A percentile compares a stretch with the other conserved stretches of the same genome.
These are phyloP conservation scores for Margaritifera margaritifera DNA, from an alignment of 2,888 invertebrate genomes.

Conservation along the genomic window DNA sequence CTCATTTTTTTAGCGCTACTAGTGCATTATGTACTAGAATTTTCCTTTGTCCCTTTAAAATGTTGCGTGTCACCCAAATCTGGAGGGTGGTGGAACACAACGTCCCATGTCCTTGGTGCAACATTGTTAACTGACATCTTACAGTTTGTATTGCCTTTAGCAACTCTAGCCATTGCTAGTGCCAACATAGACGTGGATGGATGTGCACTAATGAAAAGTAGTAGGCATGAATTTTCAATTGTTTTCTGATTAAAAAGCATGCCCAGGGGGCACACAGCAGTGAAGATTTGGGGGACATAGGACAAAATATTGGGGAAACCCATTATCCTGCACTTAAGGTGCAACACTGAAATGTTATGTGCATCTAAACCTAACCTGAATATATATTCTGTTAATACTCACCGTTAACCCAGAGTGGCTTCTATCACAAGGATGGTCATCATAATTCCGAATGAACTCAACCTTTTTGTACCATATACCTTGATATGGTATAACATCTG, in stretches of 20 bases:
- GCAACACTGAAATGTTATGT: not conserved
- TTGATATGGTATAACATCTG: conserved; percentile 16
- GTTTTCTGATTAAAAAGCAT: not conserved
- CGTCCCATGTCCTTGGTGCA: too few relatives aligned
- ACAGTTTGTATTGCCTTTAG: too few relatives aligned
- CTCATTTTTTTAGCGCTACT: too few relatives aligned
- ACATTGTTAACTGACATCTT: too few relatives aligned
- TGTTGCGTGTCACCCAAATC: too few relatives aligned
- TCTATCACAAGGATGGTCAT: conserved; percentile 7
- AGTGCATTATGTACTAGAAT: too few relatives aligned
- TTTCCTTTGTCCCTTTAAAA: too few relatives aligned
- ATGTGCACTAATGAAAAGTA: too few relatives aligned
- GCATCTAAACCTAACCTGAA: too few relatives aligned
- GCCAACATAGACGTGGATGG: too few relatives aligned
- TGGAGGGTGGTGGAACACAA: too few relatives aligned
- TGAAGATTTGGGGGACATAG: not conserved
- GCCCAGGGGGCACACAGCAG: not conserved
- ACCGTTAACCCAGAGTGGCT: conserved; percentile 14
- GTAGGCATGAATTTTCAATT: not conserved
- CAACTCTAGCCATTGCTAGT: too few relatives aligned
- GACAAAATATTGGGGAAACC: not conserved
- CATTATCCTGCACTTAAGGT: not conserved
- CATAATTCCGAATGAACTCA: not conserved
- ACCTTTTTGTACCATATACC: conserved; percentile 17
- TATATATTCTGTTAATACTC: conserved; percentile 1